Percentiles rank a stretch among this genome's conserved stretches.
Conservation (phyloP, 2,888 invertebrate species). For the Oconnorella tubifera region DNA sequence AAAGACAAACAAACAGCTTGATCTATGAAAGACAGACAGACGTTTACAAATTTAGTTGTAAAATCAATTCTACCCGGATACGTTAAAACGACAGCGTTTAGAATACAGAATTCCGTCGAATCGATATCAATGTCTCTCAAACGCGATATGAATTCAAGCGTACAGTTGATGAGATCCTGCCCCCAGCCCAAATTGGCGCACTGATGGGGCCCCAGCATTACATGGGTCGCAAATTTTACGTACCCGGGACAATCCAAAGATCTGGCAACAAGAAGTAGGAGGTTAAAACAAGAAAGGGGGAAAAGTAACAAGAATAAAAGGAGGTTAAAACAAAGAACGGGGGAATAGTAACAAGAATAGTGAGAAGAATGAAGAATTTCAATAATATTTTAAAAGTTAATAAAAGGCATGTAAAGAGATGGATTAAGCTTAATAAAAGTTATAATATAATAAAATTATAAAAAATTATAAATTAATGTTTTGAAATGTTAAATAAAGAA, state of each 20-base stretch:
- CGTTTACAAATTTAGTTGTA: too few species aligned
- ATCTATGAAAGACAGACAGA: too few species aligned
- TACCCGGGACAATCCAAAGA: constrained; percentile 46
- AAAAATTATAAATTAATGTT: too few species aligned
- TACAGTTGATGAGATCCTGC: constrained; percentile 49
- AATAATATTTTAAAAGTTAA: too few species aligned
- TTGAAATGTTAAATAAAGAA: too few species aligned
- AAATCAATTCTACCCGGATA: constrained; percentile 57
- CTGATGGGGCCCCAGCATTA: constrained; percentile 44
- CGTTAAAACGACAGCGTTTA: constrained; percentile 53
- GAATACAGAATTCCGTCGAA: constrained; percentile 50
- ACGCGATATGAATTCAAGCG: constrained; percentile 48
- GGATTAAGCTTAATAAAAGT: too few species aligned
- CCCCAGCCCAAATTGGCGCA: constrained; percentile 50
- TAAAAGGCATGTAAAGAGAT: too few species aligned
- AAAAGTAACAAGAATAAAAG: background rate
- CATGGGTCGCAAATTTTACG: constrained; percentile 49
- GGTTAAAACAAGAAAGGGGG: background rate
- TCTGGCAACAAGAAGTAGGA: constrained; percentile 34
- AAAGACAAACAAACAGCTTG: too few species aligned
- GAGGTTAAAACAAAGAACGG: too few species aligned
- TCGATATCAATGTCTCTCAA: constrained; percentile 48
- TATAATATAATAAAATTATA: too few species aligned
- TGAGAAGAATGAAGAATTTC: too few species aligned
- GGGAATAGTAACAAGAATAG: too few species aligned